Evolutionary conservation across 2,888 invertebrate genomes (phyloP).

Genomic region (Kryphioiulus occultus): DNA sequence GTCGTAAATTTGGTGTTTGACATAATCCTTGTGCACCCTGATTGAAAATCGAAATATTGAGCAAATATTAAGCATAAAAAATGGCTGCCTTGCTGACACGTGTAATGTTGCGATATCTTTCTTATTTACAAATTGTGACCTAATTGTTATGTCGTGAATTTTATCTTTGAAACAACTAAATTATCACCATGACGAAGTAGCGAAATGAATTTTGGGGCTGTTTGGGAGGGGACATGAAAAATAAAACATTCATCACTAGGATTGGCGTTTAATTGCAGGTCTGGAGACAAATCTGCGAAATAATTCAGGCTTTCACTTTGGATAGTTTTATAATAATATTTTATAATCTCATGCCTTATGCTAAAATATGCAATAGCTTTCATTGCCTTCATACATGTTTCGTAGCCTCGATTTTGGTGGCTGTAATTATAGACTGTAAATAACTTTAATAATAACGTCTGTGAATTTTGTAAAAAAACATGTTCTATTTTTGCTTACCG

Average conservation of each 20-base stretch:
- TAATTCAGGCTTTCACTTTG: neutral
- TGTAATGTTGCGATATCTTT: neutral
- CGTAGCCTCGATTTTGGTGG: neutral
- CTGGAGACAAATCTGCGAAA: neutral
- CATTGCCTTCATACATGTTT: neutral
- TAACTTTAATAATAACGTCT: slow-evolving; percentile 13
- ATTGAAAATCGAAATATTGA: no score
- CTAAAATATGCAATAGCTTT: neutral
- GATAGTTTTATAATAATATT: neutral
- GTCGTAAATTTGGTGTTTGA: no score
- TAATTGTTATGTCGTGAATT: neutral
- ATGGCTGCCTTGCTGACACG: neutral
- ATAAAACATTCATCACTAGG: neutral
- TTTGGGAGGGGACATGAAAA: neutral
- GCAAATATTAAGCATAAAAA: neutral
- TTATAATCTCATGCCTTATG: neutral
- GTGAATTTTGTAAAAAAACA: neutral
- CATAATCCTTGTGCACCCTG: no score
- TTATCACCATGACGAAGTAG: neutral
- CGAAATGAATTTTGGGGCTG: neutral
- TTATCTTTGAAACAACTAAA: neutral
- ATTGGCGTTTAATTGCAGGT: neutral
- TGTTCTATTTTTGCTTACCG: neutral
- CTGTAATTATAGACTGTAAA: neutral
- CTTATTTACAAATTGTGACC: slow-evolving; percentile 1